Evolutionary conservation across 2,113 vertebrate species (phyloP), one percentile per base, ranked within the genome.

Genomic region (Zootoca vivipara): DNA sequence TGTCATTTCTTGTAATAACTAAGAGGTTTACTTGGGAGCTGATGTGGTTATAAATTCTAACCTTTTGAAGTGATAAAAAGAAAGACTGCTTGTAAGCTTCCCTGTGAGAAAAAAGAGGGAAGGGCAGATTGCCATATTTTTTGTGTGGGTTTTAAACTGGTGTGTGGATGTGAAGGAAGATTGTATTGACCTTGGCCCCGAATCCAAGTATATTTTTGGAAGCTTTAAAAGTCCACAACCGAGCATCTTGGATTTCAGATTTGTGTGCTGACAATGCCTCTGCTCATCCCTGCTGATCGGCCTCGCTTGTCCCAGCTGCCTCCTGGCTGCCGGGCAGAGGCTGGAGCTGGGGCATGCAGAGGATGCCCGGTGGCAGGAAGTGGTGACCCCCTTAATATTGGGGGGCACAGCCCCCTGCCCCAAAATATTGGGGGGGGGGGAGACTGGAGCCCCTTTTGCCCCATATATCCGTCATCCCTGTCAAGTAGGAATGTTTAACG

Each of bases 161-260:
- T 89, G 93, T 87, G 79, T 95, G 92, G 89, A 83, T 89, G 93
- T 87, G 79, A 95, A 92, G 89, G 83, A 89, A 89, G 90, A 82
- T 85, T 79, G 35, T 94, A 83, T 90, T 95, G 91, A 89, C 94
- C 94, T 96, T 94, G 94, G 90, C 93, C 96, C 90, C 70, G 90
- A 92, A 91, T 91, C 87, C 89, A 92, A 88, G 89, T 89, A 87
- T 93, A 92, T 93, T 95, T 96, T 94, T 92, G 92, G 94, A 95
- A 91, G 90, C 90, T 95, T 95, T 94, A 69, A 95, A 95, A 91
- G 89, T 91, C 92, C 93, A 93, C 86, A 26, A n/a, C 15, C 4
- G 69, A 72, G 70, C 70, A 33, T 72, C 70, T 33, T 72, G 70
- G 30, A 33, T 72, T 40, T 64, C 86, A 91, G 92, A 92, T 84